Evolutionary conservation across 2,888 invertebrate species (phyloP).

Genomic region (Microplitis deprimator): DNA sequence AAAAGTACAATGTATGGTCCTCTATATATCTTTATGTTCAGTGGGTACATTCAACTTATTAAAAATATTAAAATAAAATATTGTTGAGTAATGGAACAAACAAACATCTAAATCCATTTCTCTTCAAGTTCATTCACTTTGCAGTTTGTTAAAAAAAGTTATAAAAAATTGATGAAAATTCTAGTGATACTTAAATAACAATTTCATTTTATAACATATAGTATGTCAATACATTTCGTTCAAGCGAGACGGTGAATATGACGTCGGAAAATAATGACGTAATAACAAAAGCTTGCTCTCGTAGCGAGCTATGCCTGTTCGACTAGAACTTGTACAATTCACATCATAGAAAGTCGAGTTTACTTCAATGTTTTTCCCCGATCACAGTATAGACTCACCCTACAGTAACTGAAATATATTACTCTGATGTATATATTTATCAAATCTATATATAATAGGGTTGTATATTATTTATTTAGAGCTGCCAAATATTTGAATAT

Average conservation of each 20-base stretch:
- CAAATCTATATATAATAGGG: conserved; percentile 18
- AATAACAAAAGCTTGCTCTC: conserved; percentile 29
- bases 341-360: conserved; percentile 26
- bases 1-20: neutral
- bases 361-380: conserved; percentile 22
- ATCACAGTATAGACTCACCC: conserved; percentile 4
- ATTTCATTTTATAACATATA: neutral
- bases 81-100: neutral
- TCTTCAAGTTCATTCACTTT: neutral
- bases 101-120: neutral
- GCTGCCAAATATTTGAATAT: no score
- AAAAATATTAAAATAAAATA: neutral
- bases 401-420: neutral
- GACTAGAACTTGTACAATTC: conserved; percentile 33
- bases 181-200: neutral
- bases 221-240: neutral
- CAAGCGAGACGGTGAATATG: conserved; percentile 10
- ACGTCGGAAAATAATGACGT: conserved; percentile 18
- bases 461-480: neutral
- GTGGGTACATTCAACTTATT: neutral
- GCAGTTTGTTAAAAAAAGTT: neutral
- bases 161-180: neutral
- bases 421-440: neutral
- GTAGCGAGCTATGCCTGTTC: neutral
- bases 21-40: neutral